Percentiles rank a stretch among this genome's conserved stretches.
phyloP scores from a whole-genome alignment of 2,113 vertebrate species.

The Labeo rohita region DNA sequence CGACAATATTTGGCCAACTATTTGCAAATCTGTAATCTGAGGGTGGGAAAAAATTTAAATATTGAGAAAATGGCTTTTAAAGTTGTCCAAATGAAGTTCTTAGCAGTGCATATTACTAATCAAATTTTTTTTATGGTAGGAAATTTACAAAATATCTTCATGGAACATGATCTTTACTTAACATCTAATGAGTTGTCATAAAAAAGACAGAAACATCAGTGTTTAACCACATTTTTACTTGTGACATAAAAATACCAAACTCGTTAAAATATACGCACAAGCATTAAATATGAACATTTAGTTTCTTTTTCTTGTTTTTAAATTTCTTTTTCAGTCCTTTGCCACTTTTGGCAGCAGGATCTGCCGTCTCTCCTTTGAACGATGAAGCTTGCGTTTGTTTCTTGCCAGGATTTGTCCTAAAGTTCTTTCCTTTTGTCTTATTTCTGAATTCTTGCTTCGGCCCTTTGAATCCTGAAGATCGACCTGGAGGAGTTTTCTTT shows the following conservation, averaged over 20 bases:
- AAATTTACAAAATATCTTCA: no score
- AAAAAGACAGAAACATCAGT: neutral
- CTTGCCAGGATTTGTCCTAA: neutral
- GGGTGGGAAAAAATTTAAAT: no score
- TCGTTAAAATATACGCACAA: neutral
- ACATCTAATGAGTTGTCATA: neutral
- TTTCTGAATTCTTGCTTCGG: neutral
- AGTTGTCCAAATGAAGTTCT: no score
- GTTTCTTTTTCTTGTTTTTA: slow-evolving; percentile 57
- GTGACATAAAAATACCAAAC: neutral
- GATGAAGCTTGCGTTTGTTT: slow-evolving; percentile 43
- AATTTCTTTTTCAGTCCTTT: slow-evolving; percentile 70
- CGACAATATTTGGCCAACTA: no score
- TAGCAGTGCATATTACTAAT: no score
- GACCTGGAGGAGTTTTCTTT: neutral
- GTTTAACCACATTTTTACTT: neutral
- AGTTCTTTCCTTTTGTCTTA: slow-evolving; percentile 6
- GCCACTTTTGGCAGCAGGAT: slow-evolving; percentile 62
- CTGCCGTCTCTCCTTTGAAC: slow-evolving; percentile 84
- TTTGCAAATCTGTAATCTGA: no score
- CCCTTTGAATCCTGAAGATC: slow-evolving; percentile 43
- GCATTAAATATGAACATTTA: slow-evolving; percentile 41
- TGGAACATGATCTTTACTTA: no score
- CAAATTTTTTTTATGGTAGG: no score
- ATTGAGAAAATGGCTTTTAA: no score